Conservation (phyloP, 2,113 vertebrate genomes). For the Manacus vitellinus region DNA sequence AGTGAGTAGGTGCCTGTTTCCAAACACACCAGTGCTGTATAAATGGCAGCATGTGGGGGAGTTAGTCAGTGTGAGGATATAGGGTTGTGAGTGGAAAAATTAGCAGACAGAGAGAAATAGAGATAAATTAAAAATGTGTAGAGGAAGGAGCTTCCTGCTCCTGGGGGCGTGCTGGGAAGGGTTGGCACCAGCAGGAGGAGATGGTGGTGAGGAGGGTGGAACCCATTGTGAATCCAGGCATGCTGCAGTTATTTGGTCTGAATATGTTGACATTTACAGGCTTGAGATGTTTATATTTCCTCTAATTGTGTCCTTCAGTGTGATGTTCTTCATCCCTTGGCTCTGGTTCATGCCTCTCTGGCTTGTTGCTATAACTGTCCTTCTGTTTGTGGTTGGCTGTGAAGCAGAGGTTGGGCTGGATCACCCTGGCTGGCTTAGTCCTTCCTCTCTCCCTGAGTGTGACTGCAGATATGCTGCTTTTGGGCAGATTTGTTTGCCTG, state of each 20-base stretch:
- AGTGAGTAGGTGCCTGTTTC: not conserved
- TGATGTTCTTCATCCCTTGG: not conserved
- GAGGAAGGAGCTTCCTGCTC: not conserved
- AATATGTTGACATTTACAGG: not conserved
- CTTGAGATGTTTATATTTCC: not conserved
- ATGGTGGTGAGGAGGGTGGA: not conserved
- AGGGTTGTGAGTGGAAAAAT: not conserved
- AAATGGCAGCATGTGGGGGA: not conserved
- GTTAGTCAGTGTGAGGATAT: not conserved
- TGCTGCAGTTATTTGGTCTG: not conserved
- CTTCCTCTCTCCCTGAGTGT: not conserved
- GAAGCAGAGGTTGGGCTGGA: not conserved
- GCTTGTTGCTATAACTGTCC: not conserved
- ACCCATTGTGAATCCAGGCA: fast-evolving
- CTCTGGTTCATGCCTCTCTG: not conserved
- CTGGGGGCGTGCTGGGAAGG: not conserved
- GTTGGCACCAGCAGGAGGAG: not conserved
- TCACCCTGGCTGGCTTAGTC: not conserved
- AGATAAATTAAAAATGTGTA: not conserved
- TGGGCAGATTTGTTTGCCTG: not conserved
- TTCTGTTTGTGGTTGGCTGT: not conserved
- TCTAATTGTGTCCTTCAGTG: not conserved
- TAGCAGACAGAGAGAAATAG: not conserved
- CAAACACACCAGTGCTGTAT: not conserved
- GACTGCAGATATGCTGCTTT: not conserved